Conservation (phyloP, 2,113 vertebrate species). For the Penelope pileata region DNA sequence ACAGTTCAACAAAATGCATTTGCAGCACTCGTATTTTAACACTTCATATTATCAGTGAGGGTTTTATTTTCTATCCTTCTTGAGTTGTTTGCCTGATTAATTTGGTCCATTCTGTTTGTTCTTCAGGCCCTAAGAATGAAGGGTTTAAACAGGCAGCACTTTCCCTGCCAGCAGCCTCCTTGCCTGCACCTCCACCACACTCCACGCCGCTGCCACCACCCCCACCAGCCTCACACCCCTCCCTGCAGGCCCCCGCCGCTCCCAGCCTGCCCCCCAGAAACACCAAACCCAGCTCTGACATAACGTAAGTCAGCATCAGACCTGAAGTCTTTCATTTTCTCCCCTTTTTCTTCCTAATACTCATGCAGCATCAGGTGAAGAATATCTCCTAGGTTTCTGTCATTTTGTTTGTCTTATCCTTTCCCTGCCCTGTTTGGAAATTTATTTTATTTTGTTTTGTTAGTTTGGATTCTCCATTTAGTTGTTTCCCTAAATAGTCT, state of each 20-base stretch:
- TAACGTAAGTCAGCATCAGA: constrained; percentile 56
- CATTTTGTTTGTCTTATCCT: neutral
- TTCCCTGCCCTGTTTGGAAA: neutral
- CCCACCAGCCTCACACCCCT: constrained; percentile 49
- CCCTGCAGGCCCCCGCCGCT: neutral
- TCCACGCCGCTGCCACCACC: constrained; percentile 14
- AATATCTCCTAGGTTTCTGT: neutral
- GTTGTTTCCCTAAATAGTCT: neutral
- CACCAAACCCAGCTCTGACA: constrained; percentile 60
- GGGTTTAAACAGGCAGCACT: neutral
- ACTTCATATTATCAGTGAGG: neutral
- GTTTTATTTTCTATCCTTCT: neutral
- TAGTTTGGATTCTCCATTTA: neutral
- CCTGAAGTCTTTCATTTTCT: neutral
- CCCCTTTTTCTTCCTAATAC: neutral
- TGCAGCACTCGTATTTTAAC: neutral
- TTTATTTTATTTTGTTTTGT: neutral
- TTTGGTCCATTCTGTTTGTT: neutral
- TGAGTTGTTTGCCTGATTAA: neutral
- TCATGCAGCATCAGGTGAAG: neutral
- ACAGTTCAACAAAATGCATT: neutral
- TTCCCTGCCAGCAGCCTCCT: neutral
- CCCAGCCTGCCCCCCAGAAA: constrained; percentile 88
- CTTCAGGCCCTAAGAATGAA: constrained; percentile 45
- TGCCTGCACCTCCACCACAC: constrained; percentile 28